Evolutionary conservation across 2,888 invertebrate genomes (phyloP).

Genomic region (Busseola fusca): DNA sequence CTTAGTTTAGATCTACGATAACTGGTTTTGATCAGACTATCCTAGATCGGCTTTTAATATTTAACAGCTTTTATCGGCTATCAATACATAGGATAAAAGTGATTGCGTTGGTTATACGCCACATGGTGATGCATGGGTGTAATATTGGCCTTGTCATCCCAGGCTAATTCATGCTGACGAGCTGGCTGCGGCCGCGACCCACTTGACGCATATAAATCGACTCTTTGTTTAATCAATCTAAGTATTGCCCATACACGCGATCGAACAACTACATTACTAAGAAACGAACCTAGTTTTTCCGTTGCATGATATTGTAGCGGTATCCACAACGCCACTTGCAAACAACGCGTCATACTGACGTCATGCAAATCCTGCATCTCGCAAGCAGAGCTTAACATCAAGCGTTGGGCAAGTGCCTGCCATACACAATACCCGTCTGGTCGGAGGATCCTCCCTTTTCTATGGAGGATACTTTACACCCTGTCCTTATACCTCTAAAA

Average conservation of each 20-base stretch:
- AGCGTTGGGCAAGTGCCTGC: no score
- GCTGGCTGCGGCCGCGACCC: constrained; percentile 29
- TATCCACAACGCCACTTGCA: no score
- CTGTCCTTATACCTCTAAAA: no score
- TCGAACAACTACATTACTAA: background rate
- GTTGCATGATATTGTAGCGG: background rate
- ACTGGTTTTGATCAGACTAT: constrained; percentile 26
- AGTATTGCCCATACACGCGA: constrained; percentile 1
- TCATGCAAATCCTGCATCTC: no score
- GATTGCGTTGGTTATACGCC: constrained; percentile 12
- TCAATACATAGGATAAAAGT: background rate
- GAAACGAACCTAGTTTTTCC: background rate
- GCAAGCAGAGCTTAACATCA: no score
- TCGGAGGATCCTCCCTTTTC: no score
- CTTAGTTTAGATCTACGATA: constrained; percentile 9
- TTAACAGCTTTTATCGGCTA: background rate
- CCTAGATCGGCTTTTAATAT: background rate
- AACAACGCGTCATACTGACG: no score
- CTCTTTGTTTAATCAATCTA: constrained; percentile 28
- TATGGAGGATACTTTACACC: no score
- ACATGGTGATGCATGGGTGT: constrained; percentile 2
- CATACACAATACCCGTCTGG: no score
- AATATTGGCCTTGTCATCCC: constrained; percentile 1
- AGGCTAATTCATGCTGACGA: background rate
- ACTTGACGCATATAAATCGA: constrained; percentile 22